phyloP scores from a whole-genome alignment of 2,113 vertebrate genomes.

The Lasiurus borealis region DNA sequence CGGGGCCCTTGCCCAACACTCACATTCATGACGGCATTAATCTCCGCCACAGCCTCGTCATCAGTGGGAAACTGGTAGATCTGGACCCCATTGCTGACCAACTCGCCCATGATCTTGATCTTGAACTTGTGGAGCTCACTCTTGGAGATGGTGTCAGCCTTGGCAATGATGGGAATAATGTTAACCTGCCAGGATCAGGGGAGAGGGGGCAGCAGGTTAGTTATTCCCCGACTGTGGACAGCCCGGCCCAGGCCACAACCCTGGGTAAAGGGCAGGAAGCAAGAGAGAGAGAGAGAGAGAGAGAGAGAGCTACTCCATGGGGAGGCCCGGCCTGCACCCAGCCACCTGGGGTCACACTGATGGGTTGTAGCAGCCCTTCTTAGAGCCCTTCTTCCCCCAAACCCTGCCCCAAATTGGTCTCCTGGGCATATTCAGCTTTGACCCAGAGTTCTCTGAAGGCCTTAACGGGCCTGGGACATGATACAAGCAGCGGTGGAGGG shows the following conservation, averaged over 20 bases:
- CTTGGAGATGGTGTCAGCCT: constrained; percentile 99
- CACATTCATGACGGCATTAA: constrained; percentile 98
- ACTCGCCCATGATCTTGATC: constrained; percentile 99
- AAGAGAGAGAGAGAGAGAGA: background rate
- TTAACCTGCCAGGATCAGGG: constrained; percentile 90
- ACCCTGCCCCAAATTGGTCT: background rate
- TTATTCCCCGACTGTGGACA: background rate
- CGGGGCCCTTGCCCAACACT: constrained; percentile 77
- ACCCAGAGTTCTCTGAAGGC: background rate
- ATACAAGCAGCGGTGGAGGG: background rate
- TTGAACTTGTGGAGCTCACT: constrained; percentile 99
- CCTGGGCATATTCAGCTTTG: background rate
- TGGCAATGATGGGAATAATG: constrained; percentile 98
- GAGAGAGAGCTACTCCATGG: background rate
- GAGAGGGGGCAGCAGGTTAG: background rate
- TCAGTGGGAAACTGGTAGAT: constrained; percentile 99
- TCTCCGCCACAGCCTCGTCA: constrained; percentile 95
- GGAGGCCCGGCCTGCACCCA: background rate
- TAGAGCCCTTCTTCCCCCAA: background rate
- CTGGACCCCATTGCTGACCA: constrained; percentile 98
- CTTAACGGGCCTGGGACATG: background rate
- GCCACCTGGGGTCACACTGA: background rate
- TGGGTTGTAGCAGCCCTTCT: background rate
- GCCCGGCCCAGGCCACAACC: background rate
- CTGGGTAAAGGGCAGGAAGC: background rate